Percentiles rank a stretch among this genome's conserved stretches.
phyloP scores from a whole-genome alignment of 2,888 invertebrate species.

The Oxytorus armatus region DNA sequence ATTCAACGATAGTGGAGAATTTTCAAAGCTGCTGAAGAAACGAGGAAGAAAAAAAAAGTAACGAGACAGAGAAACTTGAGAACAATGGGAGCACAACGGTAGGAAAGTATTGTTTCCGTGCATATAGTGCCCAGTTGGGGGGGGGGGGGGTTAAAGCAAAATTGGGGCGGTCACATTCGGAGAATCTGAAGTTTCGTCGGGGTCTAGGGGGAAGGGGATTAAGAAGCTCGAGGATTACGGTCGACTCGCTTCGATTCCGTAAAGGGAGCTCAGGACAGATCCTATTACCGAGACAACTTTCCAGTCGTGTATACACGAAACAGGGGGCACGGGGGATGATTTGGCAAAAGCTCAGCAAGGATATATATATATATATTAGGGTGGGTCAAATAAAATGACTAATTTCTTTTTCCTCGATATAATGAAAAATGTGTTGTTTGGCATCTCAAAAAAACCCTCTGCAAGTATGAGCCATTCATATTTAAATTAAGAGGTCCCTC shows the following conservation, averaged over 20 bases:
- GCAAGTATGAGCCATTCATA: too few relatives aligned
- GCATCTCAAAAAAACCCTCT: too few relatives aligned
- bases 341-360: conserved; percentile 36
- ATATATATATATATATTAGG: conserved; percentile 19
- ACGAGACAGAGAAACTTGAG: conserved; percentile 33
- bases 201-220: conserved; percentile 66
- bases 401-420: too few relatives aligned
- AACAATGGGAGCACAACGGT: conserved; percentile 30
- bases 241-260: conserved; percentile 72
- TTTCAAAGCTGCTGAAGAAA: conserved; percentile 6
- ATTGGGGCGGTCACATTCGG: conserved; percentile 56
- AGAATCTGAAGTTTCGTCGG: conserved; percentile 67
- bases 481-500: too few relatives aligned
- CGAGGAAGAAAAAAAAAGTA: neutral
- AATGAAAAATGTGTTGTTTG: too few relatives aligned
- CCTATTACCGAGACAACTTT: conserved; percentile 75
- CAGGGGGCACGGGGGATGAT: conserved; percentile 16
- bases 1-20: neutral
- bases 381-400: too few relatives aligned
- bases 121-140: neutral
- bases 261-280: conserved; percentile 72
- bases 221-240: conserved; percentile 72
- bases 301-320: conserved; percentile 58
- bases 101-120: conserved; percentile 5
- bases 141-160: conserved; percentile 8